A percentile compares a stretch with the other conserved stretches of the same genome.
Evolutionary conservation across 2,113 vertebrate genomes (phyloP).

Genomic region (Myotis brandtii): DNA sequence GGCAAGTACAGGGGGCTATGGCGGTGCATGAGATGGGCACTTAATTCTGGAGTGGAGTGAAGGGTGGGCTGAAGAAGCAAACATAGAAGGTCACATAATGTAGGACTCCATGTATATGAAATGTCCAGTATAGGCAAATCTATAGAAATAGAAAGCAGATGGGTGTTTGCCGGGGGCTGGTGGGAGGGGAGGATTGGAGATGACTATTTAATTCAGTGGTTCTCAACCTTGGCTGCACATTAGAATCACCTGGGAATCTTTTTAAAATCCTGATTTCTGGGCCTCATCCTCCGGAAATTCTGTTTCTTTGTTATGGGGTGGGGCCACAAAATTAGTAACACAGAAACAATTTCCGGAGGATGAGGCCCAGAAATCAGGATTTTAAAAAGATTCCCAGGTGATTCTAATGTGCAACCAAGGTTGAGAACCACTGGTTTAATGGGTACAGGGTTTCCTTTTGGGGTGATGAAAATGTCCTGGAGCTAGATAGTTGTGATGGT

Average conservation of each 20-base stretch:
- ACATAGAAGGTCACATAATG: background rate
- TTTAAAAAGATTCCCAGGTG: too few species aligned
- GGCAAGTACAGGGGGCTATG: background rate
- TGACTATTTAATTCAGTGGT: background rate
- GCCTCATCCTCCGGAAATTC: too few species aligned
- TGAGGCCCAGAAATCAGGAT: too few species aligned
- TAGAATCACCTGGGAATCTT: too few species aligned
- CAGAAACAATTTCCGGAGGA: too few species aligned
- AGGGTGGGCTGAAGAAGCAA: background rate
- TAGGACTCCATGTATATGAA: background rate
- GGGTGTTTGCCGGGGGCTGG: background rate
- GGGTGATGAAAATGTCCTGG: conserved; percentile 3
- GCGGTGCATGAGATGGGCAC: background rate
- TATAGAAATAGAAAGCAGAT: background rate
- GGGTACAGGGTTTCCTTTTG: background rate
- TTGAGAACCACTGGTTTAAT: background rate
- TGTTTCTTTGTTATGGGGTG: too few species aligned
- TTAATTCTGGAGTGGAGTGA: background rate
- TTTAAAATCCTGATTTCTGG: too few species aligned
- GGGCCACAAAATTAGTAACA: too few species aligned
- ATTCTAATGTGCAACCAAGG: too few species aligned
- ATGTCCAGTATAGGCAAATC: background rate
- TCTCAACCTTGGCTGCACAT: too few species aligned
- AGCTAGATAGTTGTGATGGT: background rate
- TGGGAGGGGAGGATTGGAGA: background rate